Evolutionary conservation across 2,797 vertebrate genomes (phyloP).

Genomic region (Lacerta viridis): DNA sequence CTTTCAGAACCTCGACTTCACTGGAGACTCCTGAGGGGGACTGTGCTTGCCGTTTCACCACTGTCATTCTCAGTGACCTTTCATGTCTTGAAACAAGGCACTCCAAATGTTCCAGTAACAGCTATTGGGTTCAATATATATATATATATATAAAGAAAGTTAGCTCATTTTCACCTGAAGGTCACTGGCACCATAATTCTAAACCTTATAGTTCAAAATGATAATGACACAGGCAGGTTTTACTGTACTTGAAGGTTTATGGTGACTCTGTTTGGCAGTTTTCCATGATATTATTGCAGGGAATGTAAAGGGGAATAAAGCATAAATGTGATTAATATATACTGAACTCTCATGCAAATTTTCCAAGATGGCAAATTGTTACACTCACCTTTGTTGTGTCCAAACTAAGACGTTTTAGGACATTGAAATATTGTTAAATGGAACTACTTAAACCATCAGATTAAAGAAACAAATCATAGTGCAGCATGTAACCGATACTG

Average conservation of each 20-base stretch:
- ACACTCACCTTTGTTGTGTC: background rate
- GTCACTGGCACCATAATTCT: constrained; percentile 38
- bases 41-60: constrained; percentile 98
- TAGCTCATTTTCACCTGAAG: constrained; percentile 51
- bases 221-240: constrained; percentile 20
- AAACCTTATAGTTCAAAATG: constrained; percentile 32
- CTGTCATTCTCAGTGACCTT: constrained; percentile 97
- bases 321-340: background rate
- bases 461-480: constrained; percentile 25
- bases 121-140: constrained; percentile 79
- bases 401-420: constrained; percentile 12
- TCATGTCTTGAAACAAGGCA: constrained; percentile 98
- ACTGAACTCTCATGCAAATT: constrained; percentile 35
- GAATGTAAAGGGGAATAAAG: constrained; percentile 15
- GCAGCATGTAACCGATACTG: background rate
- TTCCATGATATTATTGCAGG: constrained; percentile 27
- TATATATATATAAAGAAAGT: constrained; percentile 44
- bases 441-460: background rate
- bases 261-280: background rate
- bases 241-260: background rate
- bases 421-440: constrained; percentile 1
- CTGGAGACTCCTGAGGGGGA: constrained; percentile 98
- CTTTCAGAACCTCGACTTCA: constrained; percentile 99
- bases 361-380: background rate
- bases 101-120: constrained; percentile 98